Base-by-base conservation (phyloP, 2,797 vertebrate genomes). In the Etheostoma perlongum region DNA sequence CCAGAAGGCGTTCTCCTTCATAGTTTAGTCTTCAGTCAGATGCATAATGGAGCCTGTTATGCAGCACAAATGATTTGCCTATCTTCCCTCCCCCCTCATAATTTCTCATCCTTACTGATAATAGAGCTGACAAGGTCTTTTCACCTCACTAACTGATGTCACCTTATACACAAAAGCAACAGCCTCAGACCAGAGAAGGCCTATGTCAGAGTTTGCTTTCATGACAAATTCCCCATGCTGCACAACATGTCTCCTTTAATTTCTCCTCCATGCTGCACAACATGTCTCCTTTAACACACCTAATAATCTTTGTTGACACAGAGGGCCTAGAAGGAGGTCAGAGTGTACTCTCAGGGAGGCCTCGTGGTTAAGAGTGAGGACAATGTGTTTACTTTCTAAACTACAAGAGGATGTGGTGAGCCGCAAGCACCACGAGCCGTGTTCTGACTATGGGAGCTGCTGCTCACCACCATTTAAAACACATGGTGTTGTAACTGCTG, bases 361-460 rank as follows among this genome's bases (percentile, higher is more conserved):
- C 87, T 72, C 82, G 89, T 42, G 89, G 91, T 90, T 83, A 44
- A 72, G 63, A 74, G 81, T 84, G 85, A 93, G 87, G 91, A 94
- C 91, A 91, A 89, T 46, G 82, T 94, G 91, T 94, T 94, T 93
- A 93, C 90, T 93, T 93, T 90, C 88, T 88, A 88, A 92, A 93
- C 89, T 89, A 93, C 92, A 91, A 91, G 88, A 92, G 92, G 94
- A 93, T 86, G 94, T 91, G 94, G 93, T 86, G 72, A 91, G 70
- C 91, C 92, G 6, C 92, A 84, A 80, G 74, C 85, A 83, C 85
- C 77, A 40, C 63, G 40, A 80, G 82, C 79, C 58, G 81, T n/a
- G 67, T 74, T 84, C 77, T 75, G 80, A 86, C 79, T 62, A 80
- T 74, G 79, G 79, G 76, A 79, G 85, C 85, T 86, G 85, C 83